These are phyloP conservation scores for Macropus fuliginosus DNA, from an alignment of 2,797 vertebrate genomes.

Conservation along the genomic window DNA sequence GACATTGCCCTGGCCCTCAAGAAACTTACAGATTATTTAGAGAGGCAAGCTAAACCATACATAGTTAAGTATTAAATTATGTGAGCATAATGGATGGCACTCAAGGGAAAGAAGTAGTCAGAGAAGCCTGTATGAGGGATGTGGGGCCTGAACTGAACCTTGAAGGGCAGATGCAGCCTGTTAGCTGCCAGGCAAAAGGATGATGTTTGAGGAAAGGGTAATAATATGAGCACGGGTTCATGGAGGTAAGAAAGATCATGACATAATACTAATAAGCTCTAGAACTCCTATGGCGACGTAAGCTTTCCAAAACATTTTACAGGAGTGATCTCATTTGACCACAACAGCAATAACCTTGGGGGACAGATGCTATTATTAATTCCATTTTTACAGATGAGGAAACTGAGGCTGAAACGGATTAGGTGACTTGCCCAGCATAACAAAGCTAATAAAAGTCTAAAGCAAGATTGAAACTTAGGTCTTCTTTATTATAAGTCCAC, in stretches of 20 bases:
- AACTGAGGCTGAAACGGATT: background rate
- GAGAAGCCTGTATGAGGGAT: background rate
- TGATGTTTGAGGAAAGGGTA: background rate
- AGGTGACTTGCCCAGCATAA: background rate
- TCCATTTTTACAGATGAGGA: background rate
- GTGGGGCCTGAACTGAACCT: background rate
- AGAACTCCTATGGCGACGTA: background rate
- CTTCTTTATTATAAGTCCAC: background rate
- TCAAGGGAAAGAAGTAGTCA: background rate
- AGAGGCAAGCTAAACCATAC: background rate
- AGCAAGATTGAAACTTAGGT: background rate
- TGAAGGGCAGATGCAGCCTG: background rate
- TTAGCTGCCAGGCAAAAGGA: background rate
- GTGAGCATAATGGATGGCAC: background rate
- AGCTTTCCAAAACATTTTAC: background rate
- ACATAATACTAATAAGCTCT: background rate
- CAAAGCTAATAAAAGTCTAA: background rate
- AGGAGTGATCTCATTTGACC: background rate
- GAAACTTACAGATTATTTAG: background rate
- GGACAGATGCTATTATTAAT: background rate
- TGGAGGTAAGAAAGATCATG: background rate
- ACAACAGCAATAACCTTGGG: background rate
- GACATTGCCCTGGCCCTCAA: background rate
- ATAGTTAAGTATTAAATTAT: background rate
- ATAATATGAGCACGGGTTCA: background rate